These are phyloP conservation scores for Cartodere bifasciata DNA, from an alignment of 2,888 invertebrate species.

Conservation along the genomic window DNA sequence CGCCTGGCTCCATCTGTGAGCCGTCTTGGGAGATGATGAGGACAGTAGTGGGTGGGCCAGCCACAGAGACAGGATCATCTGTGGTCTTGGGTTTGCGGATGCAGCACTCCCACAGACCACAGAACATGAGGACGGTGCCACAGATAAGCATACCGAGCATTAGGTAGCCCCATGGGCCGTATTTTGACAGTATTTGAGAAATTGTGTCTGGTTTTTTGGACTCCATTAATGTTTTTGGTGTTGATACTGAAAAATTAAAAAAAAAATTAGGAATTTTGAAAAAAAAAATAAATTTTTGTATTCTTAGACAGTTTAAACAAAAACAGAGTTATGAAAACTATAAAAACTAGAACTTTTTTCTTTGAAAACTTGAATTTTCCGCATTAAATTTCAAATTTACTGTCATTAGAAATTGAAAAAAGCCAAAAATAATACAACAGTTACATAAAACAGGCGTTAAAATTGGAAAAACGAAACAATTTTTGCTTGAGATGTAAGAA, in stretches of 20 bases:
- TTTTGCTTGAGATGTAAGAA: too few species aligned
- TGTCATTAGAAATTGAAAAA: too few species aligned
- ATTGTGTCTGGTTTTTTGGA: constrained; percentile 26
- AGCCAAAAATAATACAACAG: too few species aligned
- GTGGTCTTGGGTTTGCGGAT: constrained; percentile 34
- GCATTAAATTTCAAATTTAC: too few species aligned
- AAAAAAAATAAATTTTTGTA: too few species aligned
- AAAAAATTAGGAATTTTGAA: too few species aligned
- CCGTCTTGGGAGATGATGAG: constrained; percentile 24
- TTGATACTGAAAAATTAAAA: constrained; percentile 18
- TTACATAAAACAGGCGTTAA: too few species aligned
- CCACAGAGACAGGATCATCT: constrained; percentile 16
- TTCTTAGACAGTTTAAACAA: too few species aligned
- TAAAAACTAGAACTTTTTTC: too few species aligned
- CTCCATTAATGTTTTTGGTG: constrained; percentile 11
- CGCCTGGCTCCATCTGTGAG: constrained; percentile 21
- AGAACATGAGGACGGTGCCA: constrained; percentile 55
- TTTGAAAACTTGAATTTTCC: too few species aligned
- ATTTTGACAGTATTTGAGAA: constrained; percentile 49
- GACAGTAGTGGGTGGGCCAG: constrained; percentile 23
- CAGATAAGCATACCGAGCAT: constrained; percentile 59
- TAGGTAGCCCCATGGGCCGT: constrained; percentile 62
- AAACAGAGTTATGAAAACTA: too few species aligned
- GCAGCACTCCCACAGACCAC: constrained; percentile 50
- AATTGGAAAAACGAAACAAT: too few species aligned